Base-by-base conservation (phyloP, 2,888 invertebrate genomes). In the Aquatica leii region DNA sequence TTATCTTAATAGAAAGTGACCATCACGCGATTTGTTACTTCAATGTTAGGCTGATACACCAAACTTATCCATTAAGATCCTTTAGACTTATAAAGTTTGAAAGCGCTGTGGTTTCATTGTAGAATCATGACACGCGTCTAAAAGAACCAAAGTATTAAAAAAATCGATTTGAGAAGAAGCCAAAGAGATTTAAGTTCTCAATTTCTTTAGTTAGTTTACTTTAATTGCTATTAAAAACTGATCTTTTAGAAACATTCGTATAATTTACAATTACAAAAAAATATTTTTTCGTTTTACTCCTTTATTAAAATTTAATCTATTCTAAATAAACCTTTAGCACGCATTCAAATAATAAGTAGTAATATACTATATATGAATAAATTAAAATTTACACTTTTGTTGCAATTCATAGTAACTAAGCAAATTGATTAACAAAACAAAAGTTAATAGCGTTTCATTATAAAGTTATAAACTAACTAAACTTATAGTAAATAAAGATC, bases 31-130 rank as follows among this genome's bases (percentile, higher is more conserved):
- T 58, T 58, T 53, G 62, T 31, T 55, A 50, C 46, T 51, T 55
- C 55, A 55, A 37, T 63, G 59, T 55, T 58, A 18, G 43, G 46
- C 31, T 55, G 59, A 24, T 56, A 55, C 63, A 55, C 59, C 59
- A 63, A 63, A 63, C 63, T 63, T 63, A 50, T 59, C 63, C 59
- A 63, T 63, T 63, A 63, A 63, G 59, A 54, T 63, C 46, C 52
- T 37, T 54, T 41, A 43, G 63, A 59, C 59, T 63, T 59, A 63
- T 59, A 63, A 63, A 63, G 63, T 63, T 63, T 40, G 31, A 43
- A 59, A 63, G 55, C 54, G 58, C 56, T 51, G 63, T 51, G 63
- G 63, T 63, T 63, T 63, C 59, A 63, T 59, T 59, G 59, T 58
- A 63, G 59, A 63, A 59, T 59, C 63, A 63, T 63, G 63, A 63